Base-by-base conservation (phyloP, 2,113 vertebrate species). In the Rhinopomastus cyanomelas region DNA sequence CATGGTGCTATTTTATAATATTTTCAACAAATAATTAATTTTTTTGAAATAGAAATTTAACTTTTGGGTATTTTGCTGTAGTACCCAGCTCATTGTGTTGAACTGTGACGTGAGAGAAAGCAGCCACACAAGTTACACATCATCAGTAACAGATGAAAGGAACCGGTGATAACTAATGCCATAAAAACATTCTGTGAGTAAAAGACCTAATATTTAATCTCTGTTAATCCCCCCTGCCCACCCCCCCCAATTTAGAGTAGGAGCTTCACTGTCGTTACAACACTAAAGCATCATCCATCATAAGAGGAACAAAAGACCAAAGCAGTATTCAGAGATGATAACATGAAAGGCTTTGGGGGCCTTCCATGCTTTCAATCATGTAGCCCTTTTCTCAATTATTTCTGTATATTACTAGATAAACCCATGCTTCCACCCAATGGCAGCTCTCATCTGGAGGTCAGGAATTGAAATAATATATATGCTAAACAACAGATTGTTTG, bases 241-340 rank as follows among this genome's bases (percentile, higher is more conserved):
- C 39, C 39, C 1, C 10, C 16, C 62, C 32, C 55, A 42, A 34
- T 78, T 81, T 85, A 53, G 60, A 91, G 73, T 42, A 82, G 66
- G 59, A 81, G 53, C 68, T 89, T 72, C 73, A 68, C 85, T 78
- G 80, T 78, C 85, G 81, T 29, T 89, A 82, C 32, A 80, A 80
- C 51, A 56, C 57, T 71, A 80, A 89, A 89, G 57, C 62, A 83
- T 85, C 89, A 78, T 91, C 91, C 92, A 89, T 91, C 87, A 68
- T 83, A 91, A 85, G 73, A 66, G 21, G 82, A 85, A 93, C 85
- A 93, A 92, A 93, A 93, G 82, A 82, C 87, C 76, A 78, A 93
- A 89, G 82, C 65, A 67, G 68, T 71, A 81, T 91, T 92, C 85
- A 92, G 55, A 89, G 76, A 92, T 52, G 75, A 62, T 80, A 85